A percentile compares a stretch with the other conserved stretches of the same genome.
These are phyloP conservation scores for Spatulosminthurus flaviceps DNA, from an alignment of 2,888 invertebrate genomes.

Conservation along the genomic window DNA sequence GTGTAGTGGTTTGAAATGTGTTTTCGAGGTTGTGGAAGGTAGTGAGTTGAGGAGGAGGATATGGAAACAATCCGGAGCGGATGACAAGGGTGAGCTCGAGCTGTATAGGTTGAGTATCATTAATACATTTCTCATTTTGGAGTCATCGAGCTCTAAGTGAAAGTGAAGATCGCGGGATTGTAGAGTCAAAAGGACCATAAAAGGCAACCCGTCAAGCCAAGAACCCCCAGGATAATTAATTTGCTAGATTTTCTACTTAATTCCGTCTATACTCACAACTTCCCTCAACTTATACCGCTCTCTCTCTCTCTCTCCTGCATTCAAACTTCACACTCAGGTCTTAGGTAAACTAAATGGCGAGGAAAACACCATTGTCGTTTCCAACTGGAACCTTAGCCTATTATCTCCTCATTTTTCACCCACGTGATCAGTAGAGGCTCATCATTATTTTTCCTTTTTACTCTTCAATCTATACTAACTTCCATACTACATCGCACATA, in stretches of 20 bases:
- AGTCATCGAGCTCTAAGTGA: constrained; percentile 24
- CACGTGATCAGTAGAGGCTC: neutral
- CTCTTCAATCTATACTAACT: no score
- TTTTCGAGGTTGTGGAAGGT: neutral
- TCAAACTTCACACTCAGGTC: neutral
- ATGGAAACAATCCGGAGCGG: neutral
- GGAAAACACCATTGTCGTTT: neutral
- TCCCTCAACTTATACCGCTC: neutral
- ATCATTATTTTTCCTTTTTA: no score
- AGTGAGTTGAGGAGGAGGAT: neutral
- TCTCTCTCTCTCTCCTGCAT: neutral
- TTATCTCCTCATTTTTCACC: neutral
- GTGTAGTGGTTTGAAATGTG: neutral
- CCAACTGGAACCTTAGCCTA: constrained; percentile 13
- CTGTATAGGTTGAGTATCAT: constrained; percentile 29
- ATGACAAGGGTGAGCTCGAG: constrained; percentile 20
- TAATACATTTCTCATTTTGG: constrained; percentile 37
- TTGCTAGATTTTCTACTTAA: constrained; percentile 36
- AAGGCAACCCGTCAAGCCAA: constrained; percentile 41
- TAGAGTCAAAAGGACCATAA: constrained; percentile 39
- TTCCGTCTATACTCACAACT: constrained; percentile 22
- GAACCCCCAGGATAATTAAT: constrained; percentile 44
- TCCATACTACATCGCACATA: no score
- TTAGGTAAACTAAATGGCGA: neutral
- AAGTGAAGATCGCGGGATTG: constrained; percentile 15